Base-by-base conservation (phyloP, 2,888 invertebrate species). In the Ormyrus rosae region DNA sequence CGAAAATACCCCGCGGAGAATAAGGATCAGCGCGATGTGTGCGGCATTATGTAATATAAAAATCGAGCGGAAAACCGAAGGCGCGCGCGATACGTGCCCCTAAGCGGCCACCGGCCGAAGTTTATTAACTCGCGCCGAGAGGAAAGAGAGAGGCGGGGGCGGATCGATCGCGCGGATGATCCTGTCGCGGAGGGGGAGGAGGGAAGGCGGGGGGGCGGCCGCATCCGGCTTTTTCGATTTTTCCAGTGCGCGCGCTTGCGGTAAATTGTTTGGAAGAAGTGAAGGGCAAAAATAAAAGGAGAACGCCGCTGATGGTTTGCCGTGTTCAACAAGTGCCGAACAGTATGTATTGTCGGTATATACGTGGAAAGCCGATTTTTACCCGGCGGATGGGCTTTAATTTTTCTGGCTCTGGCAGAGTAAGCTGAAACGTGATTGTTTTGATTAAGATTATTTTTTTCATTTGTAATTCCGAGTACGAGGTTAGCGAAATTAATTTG, bases 291-390 rank as follows among this genome's bases (percentile, higher is more conserved):
- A 68, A 69, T 69, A 56, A 53, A 45, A 34, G 69, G 11, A 46
- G 69, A 46, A 9, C 48, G 69, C 56, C 45, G 45, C 46, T 70
- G 45, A 58, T 46, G 56, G 34, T 5, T 51, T 8, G 48, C 34
- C 34, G 34, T 58, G 69, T 56, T 70, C 69, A 70, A 70, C 69
- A 70, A 70, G 69, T 70, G 69, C 69, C n/a, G 9, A 5, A 58
- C 45, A 11, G 68, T 11, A 8, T 71, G 71, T 3, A 10, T 19
- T 7, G 48, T 19, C 34, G 45, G 45, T 9, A 11, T 9, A 11
- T 34, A 34, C 45, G 51, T 51, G 53, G 45, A 34, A 34, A 4
- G 34, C 34, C 34, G 4, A 34, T 34, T 34, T 34, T 34, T 34
- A 4, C 34, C 34, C 34, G 34, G 34, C 34, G 34, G 34, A 34